Conservation (phyloP, 1,140 invertebrate genomes). For the Pachypeltis micranthus region DNA sequence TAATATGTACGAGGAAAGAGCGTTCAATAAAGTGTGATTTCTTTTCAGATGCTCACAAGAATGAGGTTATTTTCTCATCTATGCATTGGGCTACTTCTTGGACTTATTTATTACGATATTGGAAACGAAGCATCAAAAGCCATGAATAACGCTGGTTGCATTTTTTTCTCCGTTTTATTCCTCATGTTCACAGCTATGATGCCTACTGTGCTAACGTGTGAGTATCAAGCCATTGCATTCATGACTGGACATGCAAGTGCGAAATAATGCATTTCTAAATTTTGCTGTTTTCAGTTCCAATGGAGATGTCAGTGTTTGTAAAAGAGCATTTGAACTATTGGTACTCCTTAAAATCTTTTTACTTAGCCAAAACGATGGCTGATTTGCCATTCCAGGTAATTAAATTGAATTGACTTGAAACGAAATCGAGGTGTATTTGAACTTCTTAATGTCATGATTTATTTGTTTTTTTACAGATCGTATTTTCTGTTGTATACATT, state of each 20-base stretch:
- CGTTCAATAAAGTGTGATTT: too few relatives aligned
- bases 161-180: conserved; percentile 48
- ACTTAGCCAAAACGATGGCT: conserved; percentile 86
- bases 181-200: conserved; percentile 59
- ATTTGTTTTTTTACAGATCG: conserved; percentile 45
- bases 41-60: conserved; percentile 47
- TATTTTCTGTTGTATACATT: conserved; percentile 81
- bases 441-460: background rate
- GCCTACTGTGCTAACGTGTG: conserved; percentile 62
- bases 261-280: background rate
- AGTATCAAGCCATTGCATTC: conserved; percentile 28
- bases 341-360: conserved; percentile 94
- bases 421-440: too few relatives aligned
- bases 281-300: conserved; percentile 59
- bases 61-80: conserved; percentile 51
- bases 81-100: conserved; percentile 50
- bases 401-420: too few relatives aligned
- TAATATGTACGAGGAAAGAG: too few relatives aligned
- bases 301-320: conserved; percentile 88
- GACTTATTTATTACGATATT: conserved; percentile 47
- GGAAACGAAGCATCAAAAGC: conserved; percentile 56
- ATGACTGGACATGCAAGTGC: background rate
- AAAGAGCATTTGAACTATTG: conserved; percentile 94
- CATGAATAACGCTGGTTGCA: conserved; percentile 53
- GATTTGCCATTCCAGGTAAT: conserved; percentile 91